phyloP scores from a whole-genome alignment of 2,888 invertebrate genomes.

The Callyntrura guangdongensis region DNA sequence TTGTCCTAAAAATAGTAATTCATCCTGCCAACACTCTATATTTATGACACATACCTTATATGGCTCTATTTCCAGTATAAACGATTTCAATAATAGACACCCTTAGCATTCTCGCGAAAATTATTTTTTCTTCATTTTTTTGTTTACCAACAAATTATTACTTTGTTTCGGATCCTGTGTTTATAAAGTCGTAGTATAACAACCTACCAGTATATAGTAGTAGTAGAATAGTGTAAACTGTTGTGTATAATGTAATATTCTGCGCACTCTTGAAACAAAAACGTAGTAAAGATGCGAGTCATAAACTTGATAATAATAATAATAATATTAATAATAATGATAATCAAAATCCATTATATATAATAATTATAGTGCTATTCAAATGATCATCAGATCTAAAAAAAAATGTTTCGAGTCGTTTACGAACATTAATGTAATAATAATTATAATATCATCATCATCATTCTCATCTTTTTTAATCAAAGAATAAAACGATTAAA shows the following conservation, averaged over 20 bases:
- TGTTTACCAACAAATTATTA: slow-evolving; percentile 6
- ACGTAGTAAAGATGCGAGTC: slow-evolving; percentile 40
- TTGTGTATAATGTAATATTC: background rate
- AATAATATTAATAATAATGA: slow-evolving; percentile 11
- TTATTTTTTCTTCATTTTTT: background rate
- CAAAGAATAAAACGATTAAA: slow-evolving; percentile 46
- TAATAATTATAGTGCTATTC: background rate
- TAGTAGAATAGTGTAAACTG: background rate
- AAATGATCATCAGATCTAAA: slow-evolving; percentile 51
- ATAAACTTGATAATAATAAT: background rate
- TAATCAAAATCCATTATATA: background rate
- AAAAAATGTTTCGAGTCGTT: slow-evolving; percentile 47
- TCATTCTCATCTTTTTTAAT: slow-evolving; percentile 40
- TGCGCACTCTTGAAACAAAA: slow-evolving; percentile 34
- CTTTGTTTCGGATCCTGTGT: slow-evolving; percentile 9
- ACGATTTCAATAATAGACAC: slow-evolving; percentile 25
- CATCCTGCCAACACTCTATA: background rate
- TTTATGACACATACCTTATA: background rate
- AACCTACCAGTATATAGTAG: background rate
- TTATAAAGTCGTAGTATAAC: slow-evolving; percentile 18
- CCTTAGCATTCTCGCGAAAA: background rate
- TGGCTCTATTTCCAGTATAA: slow-evolving; percentile 18
- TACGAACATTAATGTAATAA: slow-evolving; percentile 33
- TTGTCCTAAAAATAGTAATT: background rate
- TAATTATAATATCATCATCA: slow-evolving; percentile 46